Conservation (phyloP, 2,888 invertebrate genomes). For the Cantharis lateralis region DNA sequence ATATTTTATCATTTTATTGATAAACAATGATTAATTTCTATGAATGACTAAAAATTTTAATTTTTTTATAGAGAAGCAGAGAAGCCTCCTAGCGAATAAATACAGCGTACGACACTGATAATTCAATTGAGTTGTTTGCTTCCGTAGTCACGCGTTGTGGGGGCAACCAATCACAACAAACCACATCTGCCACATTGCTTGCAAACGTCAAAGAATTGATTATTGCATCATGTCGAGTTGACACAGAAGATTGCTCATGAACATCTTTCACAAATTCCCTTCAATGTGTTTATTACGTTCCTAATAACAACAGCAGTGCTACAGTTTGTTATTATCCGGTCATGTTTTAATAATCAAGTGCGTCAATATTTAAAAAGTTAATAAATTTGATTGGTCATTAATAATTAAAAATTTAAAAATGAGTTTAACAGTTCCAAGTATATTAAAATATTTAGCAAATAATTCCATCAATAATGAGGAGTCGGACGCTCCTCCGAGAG, state of each 20-base stretch:
- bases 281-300: neutral
- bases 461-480: constrained; percentile 41
- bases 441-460: constrained; percentile 48
- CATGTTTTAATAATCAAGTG: neutral
- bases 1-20: too few species aligned
- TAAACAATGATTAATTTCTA: too few species aligned
- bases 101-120: neutral
- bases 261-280: neutral
- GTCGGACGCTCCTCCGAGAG: constrained; percentile 44
- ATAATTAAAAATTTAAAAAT: constrained; percentile 18
- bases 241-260: neutral
- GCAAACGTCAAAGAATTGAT: constrained; percentile 8
- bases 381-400: neutral
- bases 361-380: neutral
- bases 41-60: too few species aligned
- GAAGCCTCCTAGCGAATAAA: too few species aligned
- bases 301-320: neutral
- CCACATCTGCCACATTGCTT: neutral
- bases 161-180: constrained; percentile 5
- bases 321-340: neutral
- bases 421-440: constrained; percentile 39
- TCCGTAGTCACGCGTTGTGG: neutral
- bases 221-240: constrained; percentile 13
- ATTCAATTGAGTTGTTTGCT: too few species aligned
- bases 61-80: too few species aligned